A percentile compares a stretch with the other conserved stretches of the same genome.
Evolutionary conservation across 2,888 invertebrate species (phyloP).

Genomic region (Drosophila neoperkinsi): DNA sequence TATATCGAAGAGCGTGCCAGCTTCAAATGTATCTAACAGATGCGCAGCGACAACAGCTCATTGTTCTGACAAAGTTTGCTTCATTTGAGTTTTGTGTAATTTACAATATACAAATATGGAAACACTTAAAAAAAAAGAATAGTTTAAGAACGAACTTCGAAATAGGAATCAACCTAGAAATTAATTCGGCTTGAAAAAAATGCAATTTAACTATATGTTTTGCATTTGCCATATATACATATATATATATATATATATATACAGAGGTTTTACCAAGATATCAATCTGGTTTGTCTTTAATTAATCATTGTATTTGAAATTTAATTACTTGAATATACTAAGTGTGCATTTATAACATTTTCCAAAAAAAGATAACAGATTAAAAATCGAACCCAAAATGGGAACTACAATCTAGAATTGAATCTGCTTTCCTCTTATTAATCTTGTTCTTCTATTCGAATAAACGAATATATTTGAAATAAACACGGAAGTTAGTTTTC

Average conservation of each 20-base stretch:
- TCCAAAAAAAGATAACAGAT: neutral
- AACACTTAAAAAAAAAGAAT: conserved; percentile 13
- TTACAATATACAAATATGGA: conserved; percentile 10
- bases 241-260: no score
- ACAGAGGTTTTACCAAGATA: no score
- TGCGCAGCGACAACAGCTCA: conserved; percentile 41
- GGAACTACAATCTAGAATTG: neutral
- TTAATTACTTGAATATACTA: neutral
- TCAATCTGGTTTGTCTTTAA: neutral
- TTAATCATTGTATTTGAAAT: neutral
- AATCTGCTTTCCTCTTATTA: neutral
- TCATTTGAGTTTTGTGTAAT: conserved; percentile 6
- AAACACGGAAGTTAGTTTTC: neutral
- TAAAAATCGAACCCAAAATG: neutral
- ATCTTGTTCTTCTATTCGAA: neutral
- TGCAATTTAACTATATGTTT: neutral
- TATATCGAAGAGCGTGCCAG: conserved; percentile 40
- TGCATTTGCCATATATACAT: neutral
- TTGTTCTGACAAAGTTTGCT: conserved; percentile 11
- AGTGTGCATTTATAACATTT: neutral
- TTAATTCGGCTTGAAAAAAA: neutral
- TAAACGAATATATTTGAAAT: neutral
- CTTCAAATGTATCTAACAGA: conserved; percentile 59
- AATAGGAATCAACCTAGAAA: neutral
- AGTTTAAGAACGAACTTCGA: neutral